A percentile compares a stretch with the other conserved stretches of the same genome.
Evolutionary conservation across 2,888 invertebrate genomes (phyloP).

Genomic region (Pinctada fucata): DNA sequence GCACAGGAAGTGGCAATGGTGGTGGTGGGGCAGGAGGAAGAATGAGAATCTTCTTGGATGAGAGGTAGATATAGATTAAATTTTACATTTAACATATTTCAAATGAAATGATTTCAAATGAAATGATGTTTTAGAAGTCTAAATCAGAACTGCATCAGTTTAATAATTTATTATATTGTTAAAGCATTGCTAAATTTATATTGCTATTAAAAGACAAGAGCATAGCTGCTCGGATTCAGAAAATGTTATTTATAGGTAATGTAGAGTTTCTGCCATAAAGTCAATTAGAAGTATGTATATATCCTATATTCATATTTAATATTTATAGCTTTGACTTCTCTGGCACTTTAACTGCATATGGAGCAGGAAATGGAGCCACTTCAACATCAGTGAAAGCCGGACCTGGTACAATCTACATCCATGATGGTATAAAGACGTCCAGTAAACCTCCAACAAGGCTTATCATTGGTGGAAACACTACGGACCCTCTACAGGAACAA

Average conservation of each 20-base stretch:
- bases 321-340: constrained; percentile 50
- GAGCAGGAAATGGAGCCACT: constrained; percentile 54
- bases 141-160: too few relatives aligned
- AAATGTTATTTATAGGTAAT: too few relatives aligned
- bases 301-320: background rate
- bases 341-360: constrained; percentile 58
- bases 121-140: background rate
- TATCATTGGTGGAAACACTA: constrained; percentile 49
- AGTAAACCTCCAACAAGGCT: constrained; percentile 45
- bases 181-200: too few relatives aligned
- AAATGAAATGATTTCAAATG: background rate
- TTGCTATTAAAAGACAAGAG: too few relatives aligned
- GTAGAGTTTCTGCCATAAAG: too few relatives aligned
- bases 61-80: constrained; percentile 35
- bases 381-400: constrained; percentile 57
- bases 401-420: constrained; percentile 62
- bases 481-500: constrained; percentile 51
- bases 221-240: too few relatives aligned
- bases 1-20: constrained; percentile 47
- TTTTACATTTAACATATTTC: too few relatives aligned
- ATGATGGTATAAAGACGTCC: constrained; percentile 41
- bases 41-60: constrained; percentile 43
- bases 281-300: too few relatives aligned
- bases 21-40: constrained; percentile 65
- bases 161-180: too few relatives aligned